Base-by-base conservation (phyloP, 2,797 vertebrate species). In the Micromesistius poutassou region DNA sequence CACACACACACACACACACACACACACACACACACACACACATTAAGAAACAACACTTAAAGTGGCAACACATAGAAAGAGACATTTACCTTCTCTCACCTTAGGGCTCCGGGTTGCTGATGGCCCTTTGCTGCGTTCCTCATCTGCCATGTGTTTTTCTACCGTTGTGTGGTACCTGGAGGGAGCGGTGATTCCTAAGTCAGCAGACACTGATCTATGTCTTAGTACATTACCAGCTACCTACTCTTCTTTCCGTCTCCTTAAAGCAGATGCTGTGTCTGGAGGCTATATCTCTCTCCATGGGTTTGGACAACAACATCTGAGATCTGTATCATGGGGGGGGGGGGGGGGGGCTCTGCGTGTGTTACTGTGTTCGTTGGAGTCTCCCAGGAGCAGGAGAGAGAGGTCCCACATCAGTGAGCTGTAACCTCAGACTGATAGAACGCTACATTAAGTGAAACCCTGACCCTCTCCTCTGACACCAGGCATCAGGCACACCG, bases 321-420 rank as follows among this genome's bases (percentile, higher is more conserved):
- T 94, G 93, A 93, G 92, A 93, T 91, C 88, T 92, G 92, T 92
- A 94, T 94, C 91, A 93, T 79, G 76, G 50, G 75, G 79, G 76
- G 50, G 75, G 87, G 74, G 7, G 42, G 76, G 80, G 78, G 75
- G 78, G 79, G 85, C 33, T 83, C 84, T 75, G 77, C 76, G 77
- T 82, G 79, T 46, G 76, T 73, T 46, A 68, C 85, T 84, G 82
- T 35, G 73, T 86, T 83, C 84, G 80, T 81, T 79, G 33, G 86
- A 85, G 71, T 78, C 74, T 86, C 93, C 87, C 87, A 16, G 33
- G 88, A 87, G 77, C 87, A 91, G 90, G 89, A 87, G 79, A 81
- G 66, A 73, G 40, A 82, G 85, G 77, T 91, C 87, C 87, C 87
- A 73, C 73, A 85, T 84, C 89, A 83, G 85, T 88, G 86, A 87